These are phyloP conservation scores for Catotricha subobsoleta DNA, from an alignment of 2,888 invertebrate species.

Conservation along the genomic window DNA sequence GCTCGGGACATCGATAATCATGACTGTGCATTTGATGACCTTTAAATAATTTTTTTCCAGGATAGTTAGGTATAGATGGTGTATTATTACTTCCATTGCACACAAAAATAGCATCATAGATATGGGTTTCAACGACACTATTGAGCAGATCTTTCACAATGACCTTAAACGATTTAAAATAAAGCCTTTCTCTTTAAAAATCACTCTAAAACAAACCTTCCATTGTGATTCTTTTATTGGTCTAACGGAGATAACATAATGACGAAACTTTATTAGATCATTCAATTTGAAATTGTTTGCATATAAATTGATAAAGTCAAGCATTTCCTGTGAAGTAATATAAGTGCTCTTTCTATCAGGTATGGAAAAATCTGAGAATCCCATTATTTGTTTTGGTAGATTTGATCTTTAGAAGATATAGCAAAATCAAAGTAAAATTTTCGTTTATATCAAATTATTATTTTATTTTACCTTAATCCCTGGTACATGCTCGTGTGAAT, in stretches of 20 bases:
- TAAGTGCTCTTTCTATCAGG: slow-evolving; percentile 53
- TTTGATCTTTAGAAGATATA: neutral
- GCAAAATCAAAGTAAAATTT: neutral
- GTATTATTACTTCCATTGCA: slow-evolving; percentile 77
- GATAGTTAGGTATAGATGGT: slow-evolving; percentile 50
- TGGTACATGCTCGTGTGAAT: slow-evolving; percentile 87
- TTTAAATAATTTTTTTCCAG: slow-evolving; percentile 44
- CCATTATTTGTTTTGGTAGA: slow-evolving; percentile 1
- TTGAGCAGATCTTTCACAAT: slow-evolving; percentile 18
- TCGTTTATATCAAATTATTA: slow-evolving; percentile 24
- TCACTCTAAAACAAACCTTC: slow-evolving; percentile 34
- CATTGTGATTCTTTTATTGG: slow-evolving; percentile 36
- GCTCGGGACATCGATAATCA: slow-evolving; percentile 56
- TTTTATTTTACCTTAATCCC: slow-evolving; percentile 50
- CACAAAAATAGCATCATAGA: slow-evolving; percentile 60
- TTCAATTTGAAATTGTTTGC: slow-evolving; percentile 47
- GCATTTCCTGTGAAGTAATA: slow-evolving; percentile 51
- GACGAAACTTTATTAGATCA: slow-evolving; percentile 40
- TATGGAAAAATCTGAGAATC: slow-evolving; percentile 69
- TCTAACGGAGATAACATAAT: slow-evolving; percentile 36
- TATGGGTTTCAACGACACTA: slow-evolving; percentile 30
- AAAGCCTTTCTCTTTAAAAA: too few species aligned
- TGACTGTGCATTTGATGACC: slow-evolving; percentile 56
- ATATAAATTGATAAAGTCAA: slow-evolving; percentile 52
- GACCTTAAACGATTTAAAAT: slow-evolving; percentile 15